phyloP scores from a whole-genome alignment of 2,888 invertebrate genomes.

The Tenthredo mesomela region DNA sequence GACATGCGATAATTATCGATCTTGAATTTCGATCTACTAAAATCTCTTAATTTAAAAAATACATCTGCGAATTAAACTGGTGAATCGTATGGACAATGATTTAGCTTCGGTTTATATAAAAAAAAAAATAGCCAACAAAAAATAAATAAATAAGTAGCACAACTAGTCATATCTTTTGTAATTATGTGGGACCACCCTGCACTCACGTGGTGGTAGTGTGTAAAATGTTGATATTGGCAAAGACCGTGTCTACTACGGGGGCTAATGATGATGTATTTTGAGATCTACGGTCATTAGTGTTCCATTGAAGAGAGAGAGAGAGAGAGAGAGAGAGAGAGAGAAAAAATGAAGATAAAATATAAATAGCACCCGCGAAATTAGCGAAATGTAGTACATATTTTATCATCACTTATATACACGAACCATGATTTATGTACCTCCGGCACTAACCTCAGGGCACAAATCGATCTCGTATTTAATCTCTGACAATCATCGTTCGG shows the following conservation, averaged over 20 bases:
- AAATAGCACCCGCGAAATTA: not conserved
- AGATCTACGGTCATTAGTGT: not conserved
- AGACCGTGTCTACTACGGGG: not conserved
- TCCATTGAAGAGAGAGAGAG: not conserved
- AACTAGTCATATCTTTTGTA: constrained; percentile 5
- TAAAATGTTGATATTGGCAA: constrained; percentile 27
- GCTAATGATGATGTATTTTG: not conserved
- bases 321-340: not conserved
- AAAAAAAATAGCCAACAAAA: not conserved
- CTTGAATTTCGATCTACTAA: too few species aligned
- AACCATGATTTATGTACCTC: not conserved
- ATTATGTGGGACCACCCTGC: not conserved
- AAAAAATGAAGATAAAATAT: not conserved
- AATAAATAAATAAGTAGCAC: not conserved
- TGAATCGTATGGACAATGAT: too few species aligned
- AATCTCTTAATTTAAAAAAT: too few species aligned
- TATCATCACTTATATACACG: not conserved
- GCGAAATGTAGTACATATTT: not conserved
- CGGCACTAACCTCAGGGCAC: too few species aligned
- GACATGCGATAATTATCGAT: too few species aligned
- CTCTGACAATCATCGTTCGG: too few species aligned
- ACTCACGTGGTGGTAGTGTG: not conserved
- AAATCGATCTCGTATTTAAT: too few species aligned
- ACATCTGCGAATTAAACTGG: too few species aligned
- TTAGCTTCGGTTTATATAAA: too few species aligned